Evolutionary conservation across 2,888 invertebrate species (phyloP), one percentile per base, ranked within the genome.

Genomic region (Drosophila limbata): DNA sequence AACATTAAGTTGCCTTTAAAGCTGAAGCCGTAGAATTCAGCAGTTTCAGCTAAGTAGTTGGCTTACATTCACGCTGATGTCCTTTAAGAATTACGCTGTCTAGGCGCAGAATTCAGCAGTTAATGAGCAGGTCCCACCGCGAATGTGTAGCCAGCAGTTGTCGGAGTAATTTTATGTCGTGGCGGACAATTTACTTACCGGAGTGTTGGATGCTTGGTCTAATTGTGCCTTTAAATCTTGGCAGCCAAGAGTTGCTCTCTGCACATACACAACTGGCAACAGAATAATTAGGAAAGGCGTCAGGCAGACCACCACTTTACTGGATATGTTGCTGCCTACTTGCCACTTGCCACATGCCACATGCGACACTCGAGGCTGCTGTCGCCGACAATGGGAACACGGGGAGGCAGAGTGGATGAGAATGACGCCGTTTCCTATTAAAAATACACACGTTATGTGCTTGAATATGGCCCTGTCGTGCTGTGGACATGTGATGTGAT

Each of bases 251-350:
- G 25, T 6, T 37, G 51, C 15, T 56, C 62, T 64, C 33, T 61
- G 57, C 79, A n/a, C 37, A 37, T n/a, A 25, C 21, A 50, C 33
- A 50, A 45, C 56, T 51, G 73, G 47, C 63, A 64, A 68, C 72
- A 63, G 66, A 71, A 88, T 83, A 81, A 86, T 88, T 88, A 81
- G 79, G 53, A 53, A 66, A 77, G 77, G 80, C 85, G 83, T 62
- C 80, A 56, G 60, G 52, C 64, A 60, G 75, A 64, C 64, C 63
- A 69, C 10, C 73, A 63, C 62, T 77, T 56, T 62, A n/a, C 31
- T 52, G 31, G 59, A 31, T 42, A 40, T 50, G 48, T 2, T 40
- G 48, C 31, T 31, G 28, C 13, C 25, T 25, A n/a, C n/a, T n/a
- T 28, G 3, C 37, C 47, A 8, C 47, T 9, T 9, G 11, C 52